These are phyloP conservation scores for Lichenostomus cassidix DNA, from an alignment of 2,113 vertebrate genomes.

Conservation along the genomic window DNA sequence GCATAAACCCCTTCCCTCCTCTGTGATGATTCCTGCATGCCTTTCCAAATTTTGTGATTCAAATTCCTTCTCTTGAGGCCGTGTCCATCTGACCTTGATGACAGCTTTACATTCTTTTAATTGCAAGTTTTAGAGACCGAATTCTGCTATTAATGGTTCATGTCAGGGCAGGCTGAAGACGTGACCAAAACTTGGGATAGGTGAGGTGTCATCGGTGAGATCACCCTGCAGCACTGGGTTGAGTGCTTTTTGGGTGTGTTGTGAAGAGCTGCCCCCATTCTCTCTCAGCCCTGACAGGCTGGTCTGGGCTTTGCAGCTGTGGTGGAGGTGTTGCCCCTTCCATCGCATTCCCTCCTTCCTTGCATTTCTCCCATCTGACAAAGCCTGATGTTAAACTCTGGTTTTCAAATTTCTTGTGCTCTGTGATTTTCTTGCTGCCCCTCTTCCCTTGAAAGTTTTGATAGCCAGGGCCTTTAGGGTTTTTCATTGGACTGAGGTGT, in stretches of 20 bases:
- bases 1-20: neutral
- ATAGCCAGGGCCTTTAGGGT: neutral
- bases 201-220: neutral
- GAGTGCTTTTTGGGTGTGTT: neutral
- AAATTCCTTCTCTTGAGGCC: neutral
- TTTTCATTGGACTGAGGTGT: accelerated
- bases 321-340: neutral
- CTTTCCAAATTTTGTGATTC: neutral
- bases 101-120: neutral
- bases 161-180: neutral
- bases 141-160: neutral
- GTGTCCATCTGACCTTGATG: neutral
- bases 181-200: neutral
- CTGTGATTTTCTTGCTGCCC: neutral
- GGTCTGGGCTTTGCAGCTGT: neutral
- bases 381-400: neutral
- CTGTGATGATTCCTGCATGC: accelerated
- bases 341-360: accelerated
- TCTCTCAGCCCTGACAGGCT: neutral
- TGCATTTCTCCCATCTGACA: neutral
- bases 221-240: accelerated
- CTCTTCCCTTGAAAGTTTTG: neutral
- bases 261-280: neutral
- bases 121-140: neutral
- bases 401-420: accelerated